Base-by-base conservation (phyloP, 2,113 vertebrate species). In the Nibea coibor region DNA sequence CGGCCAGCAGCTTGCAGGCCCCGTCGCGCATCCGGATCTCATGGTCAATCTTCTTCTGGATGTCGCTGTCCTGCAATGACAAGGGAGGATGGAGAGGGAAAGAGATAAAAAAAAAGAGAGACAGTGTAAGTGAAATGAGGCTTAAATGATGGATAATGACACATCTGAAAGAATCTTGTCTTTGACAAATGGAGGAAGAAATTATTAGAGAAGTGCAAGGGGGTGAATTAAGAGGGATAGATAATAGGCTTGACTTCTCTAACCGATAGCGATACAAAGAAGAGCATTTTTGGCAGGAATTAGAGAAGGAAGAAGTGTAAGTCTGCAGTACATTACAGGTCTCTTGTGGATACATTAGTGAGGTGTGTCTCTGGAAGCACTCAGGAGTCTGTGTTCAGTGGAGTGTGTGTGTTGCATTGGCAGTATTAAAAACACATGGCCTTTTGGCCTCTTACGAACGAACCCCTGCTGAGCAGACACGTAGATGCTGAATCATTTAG, bases 21-120 rank as follows among this genome's bases (percentile, higher is more conserved):
- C 97, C 97, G 14, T 98, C 97, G 0, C 97, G 96, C 96, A 98
- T 97, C 28, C 97, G 95, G 92, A 99, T 96, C 95, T 98, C 97
- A 72, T 97, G 96, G 91, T 98, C 97, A 3, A 98, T 96, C 86
- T 97, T 97, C 90, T 96, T 96, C 93, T 98, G 97, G 88, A 98
- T 94, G 89, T 97, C 97, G 0, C 96, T 97, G 94, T 98, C 97
- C 97, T 99, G 91, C 53, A 82, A 47, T 50, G 62, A 22, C 2
- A n/a, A 69, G 35, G n/a, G 39, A 26, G 1, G 35, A 22, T 10
- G 15, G 45, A 26, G 69, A 3, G 61, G 61, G 39, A 50, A 45
- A 48, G 11, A 42, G 5, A n/a, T n/a, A 10, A 39, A 47, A 50
- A 20, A 2, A 51, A 28, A 26, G 14, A 57, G 1, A 24, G 28